These are phyloP conservation scores for Quiscalus mexicanus DNA, from an alignment of 2,113 vertebrate genomes.

Conservation along the genomic window DNA sequence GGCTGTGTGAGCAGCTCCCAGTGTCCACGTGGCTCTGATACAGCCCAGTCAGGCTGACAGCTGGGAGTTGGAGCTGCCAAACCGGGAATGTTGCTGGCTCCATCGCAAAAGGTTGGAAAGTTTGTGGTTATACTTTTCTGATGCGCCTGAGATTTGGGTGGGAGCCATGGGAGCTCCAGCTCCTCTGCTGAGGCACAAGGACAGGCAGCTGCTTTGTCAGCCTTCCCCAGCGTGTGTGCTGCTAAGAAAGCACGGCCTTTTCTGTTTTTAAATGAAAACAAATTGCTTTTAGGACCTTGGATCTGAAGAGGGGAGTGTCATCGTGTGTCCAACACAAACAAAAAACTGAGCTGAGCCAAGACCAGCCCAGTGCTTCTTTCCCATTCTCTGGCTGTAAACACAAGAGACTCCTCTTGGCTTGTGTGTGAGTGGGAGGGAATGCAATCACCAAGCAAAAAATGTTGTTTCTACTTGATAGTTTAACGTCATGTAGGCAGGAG, in stretches of 20 bases:
- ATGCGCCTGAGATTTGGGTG: not conserved
- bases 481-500: not conserved
- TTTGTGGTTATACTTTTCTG: not conserved
- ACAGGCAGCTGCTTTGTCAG: conserved; percentile 26
- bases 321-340: conserved; percentile 58
- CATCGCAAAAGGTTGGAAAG: not conserved
- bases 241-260: not conserved
- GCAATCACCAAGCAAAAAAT: not conserved
- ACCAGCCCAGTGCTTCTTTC: conserved; percentile 25
- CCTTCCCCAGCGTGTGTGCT: not conserved
- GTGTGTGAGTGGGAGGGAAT: conserved; percentile 9
- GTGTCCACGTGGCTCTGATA: not conserved
- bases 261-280: not conserved
- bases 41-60: not conserved
- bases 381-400: conserved; percentile 28
- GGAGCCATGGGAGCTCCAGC: not conserved
- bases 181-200: not conserved
- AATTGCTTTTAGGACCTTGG: conserved; percentile 43
- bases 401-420: conserved; percentile 48
- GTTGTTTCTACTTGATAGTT: not conserved
- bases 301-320: conserved; percentile 32
- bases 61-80: not conserved
- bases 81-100: not conserved
- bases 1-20: not conserved
- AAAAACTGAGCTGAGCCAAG: not conserved